A percentile compares a stretch with the other conserved stretches of the same genome.
Conservation (phyloP, 1,140 invertebrate species). For the Nebria ingens region DNA sequence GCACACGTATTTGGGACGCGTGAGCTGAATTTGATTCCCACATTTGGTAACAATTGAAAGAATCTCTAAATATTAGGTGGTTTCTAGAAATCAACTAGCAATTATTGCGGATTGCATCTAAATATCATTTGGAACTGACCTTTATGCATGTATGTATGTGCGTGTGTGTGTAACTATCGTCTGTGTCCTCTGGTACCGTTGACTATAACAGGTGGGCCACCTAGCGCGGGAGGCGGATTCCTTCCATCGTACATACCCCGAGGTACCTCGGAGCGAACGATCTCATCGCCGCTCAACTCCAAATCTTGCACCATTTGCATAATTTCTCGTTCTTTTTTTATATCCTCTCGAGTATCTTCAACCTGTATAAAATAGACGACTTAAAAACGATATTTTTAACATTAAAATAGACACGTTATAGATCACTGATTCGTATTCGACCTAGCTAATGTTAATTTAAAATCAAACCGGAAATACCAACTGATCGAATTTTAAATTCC, state of each 20-base stretch:
- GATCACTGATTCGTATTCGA: neutral
- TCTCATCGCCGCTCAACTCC: constrained; percentile 66
- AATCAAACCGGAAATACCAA: neutral
- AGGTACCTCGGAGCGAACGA: constrained; percentile 52
- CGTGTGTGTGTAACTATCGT: constrained; percentile 19
- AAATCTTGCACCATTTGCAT: constrained; percentile 83
- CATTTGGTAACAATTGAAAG: too few species aligned
- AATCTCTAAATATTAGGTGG: too few species aligned
- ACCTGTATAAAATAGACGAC: too few species aligned
- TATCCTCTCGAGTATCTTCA: constrained; percentile 50
- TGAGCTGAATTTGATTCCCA: too few species aligned
- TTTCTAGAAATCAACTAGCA: too few species aligned
- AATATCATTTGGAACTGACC: neutral
- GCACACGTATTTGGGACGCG: too few species aligned
- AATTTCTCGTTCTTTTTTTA: constrained; percentile 84
- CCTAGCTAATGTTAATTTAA: neutral
- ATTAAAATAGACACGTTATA: neutral
- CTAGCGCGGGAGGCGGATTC: constrained; percentile 21
- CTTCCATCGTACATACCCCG: constrained; percentile 42
- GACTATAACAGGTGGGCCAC: constrained; percentile 24
- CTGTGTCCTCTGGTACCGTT: constrained; percentile 23
- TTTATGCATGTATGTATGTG: neutral
- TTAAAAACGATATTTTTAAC: neutral
- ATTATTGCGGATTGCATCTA: neutral
- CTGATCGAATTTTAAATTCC: too few species aligned